A percentile compares a stretch with the other conserved stretches of the same genome.
phyloP scores from a whole-genome alignment of 2,113 vertebrate species.

The Perca fluviatilis region DNA sequence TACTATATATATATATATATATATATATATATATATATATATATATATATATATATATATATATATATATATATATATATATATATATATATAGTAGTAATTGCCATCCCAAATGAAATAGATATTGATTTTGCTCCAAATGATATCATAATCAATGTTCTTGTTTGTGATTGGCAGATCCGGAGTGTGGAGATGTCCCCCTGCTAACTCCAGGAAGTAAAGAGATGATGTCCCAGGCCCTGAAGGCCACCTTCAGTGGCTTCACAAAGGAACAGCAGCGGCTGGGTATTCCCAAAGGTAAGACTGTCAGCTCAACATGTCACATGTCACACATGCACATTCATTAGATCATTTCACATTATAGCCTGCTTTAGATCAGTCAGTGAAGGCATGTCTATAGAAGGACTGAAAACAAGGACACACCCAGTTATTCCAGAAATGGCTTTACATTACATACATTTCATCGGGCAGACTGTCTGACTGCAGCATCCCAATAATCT shows the following conservation, averaged over 20 bases:
- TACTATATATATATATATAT: too few relatives aligned
- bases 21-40: too few relatives aligned
- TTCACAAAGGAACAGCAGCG: slow-evolving; percentile 97
- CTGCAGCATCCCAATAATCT: slow-evolving; percentile 31
- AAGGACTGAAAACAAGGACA: slow-evolving; percentile 23
- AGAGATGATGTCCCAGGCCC: slow-evolving; percentile 99
- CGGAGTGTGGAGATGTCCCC: slow-evolving; percentile 97
- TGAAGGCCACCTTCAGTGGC: slow-evolving; percentile 97
- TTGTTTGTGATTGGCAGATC: slow-evolving; percentile 86
- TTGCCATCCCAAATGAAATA: neutral
- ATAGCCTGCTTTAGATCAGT: slow-evolving; percentile 8
- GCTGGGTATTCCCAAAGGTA: slow-evolving; percentile 97
- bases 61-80: too few relatives aligned
- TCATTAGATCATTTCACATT: slow-evolving; percentile 5
- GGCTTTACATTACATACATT: slow-evolving; percentile 22
- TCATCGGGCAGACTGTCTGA: slow-evolving; percentile 46
- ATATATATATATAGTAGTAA: neutral
- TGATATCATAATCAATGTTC: neutral
- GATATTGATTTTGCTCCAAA: neutral
- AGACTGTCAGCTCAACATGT: slow-evolving; percentile 6
- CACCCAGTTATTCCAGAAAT: slow-evolving; percentile 41
- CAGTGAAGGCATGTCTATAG: slow-evolving; percentile 19
- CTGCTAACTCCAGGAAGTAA: slow-evolving; percentile 98
- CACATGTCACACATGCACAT: slow-evolving; percentile 2
- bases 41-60: too few relatives aligned